Conservation (phyloP, 2,888 invertebrate genomes). For the Parnassius orleans region DNA sequence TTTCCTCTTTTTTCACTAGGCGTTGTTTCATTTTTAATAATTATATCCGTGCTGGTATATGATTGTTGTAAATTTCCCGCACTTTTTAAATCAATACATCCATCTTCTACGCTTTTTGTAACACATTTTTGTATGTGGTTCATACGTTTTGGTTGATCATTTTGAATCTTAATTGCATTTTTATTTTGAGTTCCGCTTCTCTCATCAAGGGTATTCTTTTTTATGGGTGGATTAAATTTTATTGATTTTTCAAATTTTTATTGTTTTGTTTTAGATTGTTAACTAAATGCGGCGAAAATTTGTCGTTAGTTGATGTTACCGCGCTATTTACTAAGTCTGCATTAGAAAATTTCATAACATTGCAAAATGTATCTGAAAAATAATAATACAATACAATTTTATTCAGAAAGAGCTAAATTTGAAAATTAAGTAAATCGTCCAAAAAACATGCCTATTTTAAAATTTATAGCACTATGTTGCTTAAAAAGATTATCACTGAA, state of each 20-base stretch:
- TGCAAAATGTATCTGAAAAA: slow-evolving; percentile 5
- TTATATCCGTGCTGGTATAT: too few species aligned
- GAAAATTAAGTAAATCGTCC: background rate
- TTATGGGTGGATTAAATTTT: slow-evolving; percentile 28
- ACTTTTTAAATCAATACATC: background rate
- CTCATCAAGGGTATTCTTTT: slow-evolving; percentile 31
- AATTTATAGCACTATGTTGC: background rate
- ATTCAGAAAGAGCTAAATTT: background rate
- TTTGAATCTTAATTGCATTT: background rate
- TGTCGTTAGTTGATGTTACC: background rate
- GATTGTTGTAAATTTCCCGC: too few species aligned
- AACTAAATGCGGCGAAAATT: background rate
- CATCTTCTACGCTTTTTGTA: background rate
- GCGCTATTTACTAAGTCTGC: background rate
- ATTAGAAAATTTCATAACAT: background rate
- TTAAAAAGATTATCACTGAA: background rate
- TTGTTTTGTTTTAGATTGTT: slow-evolving; percentile 2
- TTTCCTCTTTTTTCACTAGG: slow-evolving; percentile 19
- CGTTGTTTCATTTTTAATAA: background rate
- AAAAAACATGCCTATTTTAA: background rate
- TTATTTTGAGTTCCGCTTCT: slow-evolving; percentile 17
- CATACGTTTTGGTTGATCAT: background rate
- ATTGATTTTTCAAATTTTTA: slow-evolving; percentile 14
- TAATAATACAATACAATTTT: background rate
- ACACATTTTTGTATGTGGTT: background rate